These are phyloP conservation scores for Nanger granti DNA, from an alignment of 2,113 vertebrate genomes.

Conservation along the genomic window DNA sequence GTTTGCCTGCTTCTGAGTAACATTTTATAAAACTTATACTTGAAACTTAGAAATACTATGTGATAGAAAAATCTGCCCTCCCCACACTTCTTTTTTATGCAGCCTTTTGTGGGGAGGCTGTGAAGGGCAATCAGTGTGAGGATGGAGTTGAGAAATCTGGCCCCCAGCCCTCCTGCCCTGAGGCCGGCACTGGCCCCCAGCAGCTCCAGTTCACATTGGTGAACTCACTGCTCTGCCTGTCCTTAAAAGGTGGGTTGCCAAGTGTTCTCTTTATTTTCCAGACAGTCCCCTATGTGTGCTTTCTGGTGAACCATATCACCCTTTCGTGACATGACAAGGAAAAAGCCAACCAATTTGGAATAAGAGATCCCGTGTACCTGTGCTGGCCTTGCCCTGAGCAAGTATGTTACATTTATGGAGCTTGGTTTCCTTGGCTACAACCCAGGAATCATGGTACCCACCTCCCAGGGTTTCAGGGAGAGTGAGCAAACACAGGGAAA, in stretches of 20 bases:
- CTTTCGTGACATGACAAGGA: neutral
- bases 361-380: neutral
- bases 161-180: neutral
- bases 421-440: neutral
- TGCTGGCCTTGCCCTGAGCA: neutral
- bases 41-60: neutral
- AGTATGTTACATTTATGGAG: neutral
- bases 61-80: neutral
- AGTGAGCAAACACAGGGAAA: neutral
- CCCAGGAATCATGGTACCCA: too few relatives aligned
- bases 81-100: neutral
- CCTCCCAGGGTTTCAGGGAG: neutral
- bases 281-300: neutral
- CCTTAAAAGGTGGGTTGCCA: neutral
- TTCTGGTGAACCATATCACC: neutral
- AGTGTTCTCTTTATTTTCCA: neutral
- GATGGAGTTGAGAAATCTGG: neutral
- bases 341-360: neutral
- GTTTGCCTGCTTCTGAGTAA: neutral
- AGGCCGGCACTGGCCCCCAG: neutral
- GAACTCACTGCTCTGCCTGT: neutral
- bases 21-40: neutral
- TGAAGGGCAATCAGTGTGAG: neutral
- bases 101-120: accelerated
- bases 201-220: neutral